Evolutionary conservation across 2,888 invertebrate genomes (phyloP).

Genomic region (Caenorhabditis panamensis): DNA sequence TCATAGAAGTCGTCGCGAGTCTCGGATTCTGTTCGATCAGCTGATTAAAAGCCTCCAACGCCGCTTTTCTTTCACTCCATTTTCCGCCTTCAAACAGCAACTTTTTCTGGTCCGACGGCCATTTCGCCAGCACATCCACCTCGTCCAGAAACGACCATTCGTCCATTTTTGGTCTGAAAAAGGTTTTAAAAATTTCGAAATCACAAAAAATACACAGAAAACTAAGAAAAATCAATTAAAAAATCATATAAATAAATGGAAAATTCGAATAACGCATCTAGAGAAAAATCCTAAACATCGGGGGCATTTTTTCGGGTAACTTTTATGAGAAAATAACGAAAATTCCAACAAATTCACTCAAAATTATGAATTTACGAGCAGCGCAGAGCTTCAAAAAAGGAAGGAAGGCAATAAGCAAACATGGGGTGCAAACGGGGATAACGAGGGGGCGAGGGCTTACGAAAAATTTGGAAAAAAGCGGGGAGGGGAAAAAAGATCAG

Average conservation of each 20-base stretch:
- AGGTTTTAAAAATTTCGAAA: not conserved
- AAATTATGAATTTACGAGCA: constrained; percentile 6
- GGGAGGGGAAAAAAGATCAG: constrained; percentile 1
- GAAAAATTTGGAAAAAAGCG: constrained; percentile 8
- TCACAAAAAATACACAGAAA: constrained; percentile 6
- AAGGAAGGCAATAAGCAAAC: constrained; percentile 28
- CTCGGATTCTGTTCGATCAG: constrained; percentile 67
- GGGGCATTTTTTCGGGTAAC: not conserved
- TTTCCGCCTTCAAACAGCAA: constrained; percentile 62
- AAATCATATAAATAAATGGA: not conserved
- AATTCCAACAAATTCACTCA: constrained; percentile 15
- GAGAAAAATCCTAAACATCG: not conserved
- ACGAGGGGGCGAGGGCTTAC: not conserved
- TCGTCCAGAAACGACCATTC: constrained; percentile 66
- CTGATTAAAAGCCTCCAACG: constrained; percentile 64
- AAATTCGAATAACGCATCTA: no score
- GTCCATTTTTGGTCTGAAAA: constrained; percentile 38
- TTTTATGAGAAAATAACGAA: constrained; percentile 16
- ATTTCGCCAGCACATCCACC: constrained; percentile 63
- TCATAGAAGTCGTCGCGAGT: constrained; percentile 58
- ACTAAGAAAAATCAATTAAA: not conserved
- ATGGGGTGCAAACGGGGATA: constrained; percentile 18
- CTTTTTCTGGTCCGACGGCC: constrained; percentile 60
- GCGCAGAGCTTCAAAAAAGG: not conserved
- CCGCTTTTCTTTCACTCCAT: constrained; percentile 69